Conservation (phyloP, 2,797 vertebrate genomes). For the Sebastes hopkinsi region DNA sequence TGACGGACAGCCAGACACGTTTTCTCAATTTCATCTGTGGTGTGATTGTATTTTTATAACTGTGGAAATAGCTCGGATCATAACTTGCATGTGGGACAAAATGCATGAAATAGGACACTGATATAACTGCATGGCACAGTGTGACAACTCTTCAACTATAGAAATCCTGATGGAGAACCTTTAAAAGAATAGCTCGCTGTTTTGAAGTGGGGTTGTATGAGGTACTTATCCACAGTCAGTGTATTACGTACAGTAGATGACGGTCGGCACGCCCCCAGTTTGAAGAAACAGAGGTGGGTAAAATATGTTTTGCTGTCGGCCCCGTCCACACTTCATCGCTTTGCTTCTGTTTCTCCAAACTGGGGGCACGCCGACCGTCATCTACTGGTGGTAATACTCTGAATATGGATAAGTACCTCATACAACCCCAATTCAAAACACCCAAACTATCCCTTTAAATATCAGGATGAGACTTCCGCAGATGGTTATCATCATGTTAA, state of each 20-base stretch:
- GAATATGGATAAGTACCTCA: neutral
- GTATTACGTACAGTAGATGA: neutral
- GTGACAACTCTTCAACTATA: neutral
- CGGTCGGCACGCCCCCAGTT: neutral
- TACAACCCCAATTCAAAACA: neutral
- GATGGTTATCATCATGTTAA: neutral
- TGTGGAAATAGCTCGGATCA: conserved; percentile 3
- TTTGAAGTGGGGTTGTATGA: no score
- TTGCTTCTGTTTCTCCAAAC: neutral
- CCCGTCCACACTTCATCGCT: no score
- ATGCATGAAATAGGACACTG: neutral
- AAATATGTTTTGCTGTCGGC: no score
- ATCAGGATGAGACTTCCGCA: neutral
- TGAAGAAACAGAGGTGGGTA: neutral
- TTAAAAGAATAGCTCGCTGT: neutral
- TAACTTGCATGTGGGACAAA: conserved; percentile 6
- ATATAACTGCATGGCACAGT: neutral
- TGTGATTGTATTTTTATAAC: conserved; percentile 24
- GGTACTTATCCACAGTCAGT: neutral
- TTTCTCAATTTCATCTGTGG: neutral
- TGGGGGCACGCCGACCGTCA: neutral
- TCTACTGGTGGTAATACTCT: neutral
- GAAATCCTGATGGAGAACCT: neutral
- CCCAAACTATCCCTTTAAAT: neutral
- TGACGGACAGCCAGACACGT: neutral